Evolutionary conservation across 1,140 invertebrate species (phyloP), one percentile per base, ranked within the genome.

Genomic region (Cardiocondyla obscurior): DNA sequence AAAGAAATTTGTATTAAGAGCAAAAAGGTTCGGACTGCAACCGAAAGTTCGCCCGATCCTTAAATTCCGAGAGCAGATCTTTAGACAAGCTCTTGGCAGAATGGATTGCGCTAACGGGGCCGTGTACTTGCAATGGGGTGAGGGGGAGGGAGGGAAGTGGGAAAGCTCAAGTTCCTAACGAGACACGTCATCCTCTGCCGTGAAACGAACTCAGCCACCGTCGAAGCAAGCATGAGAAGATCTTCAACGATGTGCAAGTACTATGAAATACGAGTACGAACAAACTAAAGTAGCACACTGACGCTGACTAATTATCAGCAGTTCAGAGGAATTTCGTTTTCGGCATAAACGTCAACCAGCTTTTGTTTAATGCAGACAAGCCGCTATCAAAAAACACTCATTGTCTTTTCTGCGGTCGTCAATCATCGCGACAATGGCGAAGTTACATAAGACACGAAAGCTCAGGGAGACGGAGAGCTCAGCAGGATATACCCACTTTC

Each of bases 81-180:
- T 85, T 82, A 84, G 82, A 90, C 87, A 67, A 84, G 70, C 76
- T 85, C 74, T 77, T 36, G 57, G 42, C 42, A 70, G 81, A 84
- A 79, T 85, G 85, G 70, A 81, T 88, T 69, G 81, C 82, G 81
- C 72, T 79, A 62, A 77, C 46, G 22, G 12, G 74, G 16, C 22
- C 33, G 46, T 53, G 46, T 33, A 77, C 30, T n/a, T n/a, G n/a
- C 57, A 65, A 10, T 5, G 30, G n/a, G n/a, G 14, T 12, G 19
- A 81, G 49, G 30, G 49, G 30, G 55, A 74, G 39, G 44, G 77
- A 67, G 49, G 83, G 44, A 72, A 85, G 57, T 83, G 86, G 76
- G 55, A 65, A 67, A 83, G 85, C 88, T 92, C 90, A 90, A 93
- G 91, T 93, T 93, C 86, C 91, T 92, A 91, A 92, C 91, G 86